Conservation (phyloP, 2,797 vertebrate genomes). For the Novumbra hubbsi region DNA sequence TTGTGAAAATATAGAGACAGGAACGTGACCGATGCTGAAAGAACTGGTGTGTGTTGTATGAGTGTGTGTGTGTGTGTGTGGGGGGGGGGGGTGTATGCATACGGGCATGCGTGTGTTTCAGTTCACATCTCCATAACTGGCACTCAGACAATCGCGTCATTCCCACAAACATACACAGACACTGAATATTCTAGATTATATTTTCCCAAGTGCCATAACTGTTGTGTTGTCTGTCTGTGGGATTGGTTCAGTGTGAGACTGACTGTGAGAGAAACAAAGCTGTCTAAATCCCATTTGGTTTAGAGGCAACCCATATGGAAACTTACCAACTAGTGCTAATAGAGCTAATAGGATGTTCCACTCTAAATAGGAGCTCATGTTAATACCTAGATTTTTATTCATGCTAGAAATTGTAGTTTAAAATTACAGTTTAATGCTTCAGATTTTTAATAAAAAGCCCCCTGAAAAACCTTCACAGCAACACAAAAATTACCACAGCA, state of each 20-base stretch:
- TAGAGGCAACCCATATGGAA: conserved; percentile 84
- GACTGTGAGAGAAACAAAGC: conserved; percentile 79
- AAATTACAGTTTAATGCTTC: conserved; percentile 98
- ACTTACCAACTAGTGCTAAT: conserved; percentile 90
- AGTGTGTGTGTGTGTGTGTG: conserved; percentile 1
- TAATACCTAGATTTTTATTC: conserved; percentile 87
- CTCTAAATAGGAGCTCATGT: conserved; percentile 84
- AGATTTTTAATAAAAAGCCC: conserved; percentile 93
- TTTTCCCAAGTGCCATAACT: conserved; percentile 61
- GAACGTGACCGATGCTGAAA: not conserved
- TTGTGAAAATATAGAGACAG: conserved; percentile 18
- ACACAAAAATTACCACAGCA: conserved; percentile 89
- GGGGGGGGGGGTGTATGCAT: conserved; percentile 9
- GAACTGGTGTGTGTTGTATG: not conserved
- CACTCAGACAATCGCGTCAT: conserved; percentile 1
- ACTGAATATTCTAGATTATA: conserved; percentile 36
- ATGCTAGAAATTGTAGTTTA: conserved; percentile 89
- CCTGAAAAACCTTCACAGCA: conserved; percentile 79
- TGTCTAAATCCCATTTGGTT: conserved; percentile 85
- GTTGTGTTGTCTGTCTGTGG: conserved; percentile 59
- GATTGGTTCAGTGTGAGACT: conserved; percentile 61
- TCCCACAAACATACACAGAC: conserved; percentile 38
- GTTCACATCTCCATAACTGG: not conserved
- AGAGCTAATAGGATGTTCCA: conserved; percentile 89
- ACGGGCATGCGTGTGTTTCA: conserved; percentile 17